These are phyloP conservation scores for Nasonia oneida DNA, from an alignment of 2,888 invertebrate species.

Conservation along the genomic window DNA sequence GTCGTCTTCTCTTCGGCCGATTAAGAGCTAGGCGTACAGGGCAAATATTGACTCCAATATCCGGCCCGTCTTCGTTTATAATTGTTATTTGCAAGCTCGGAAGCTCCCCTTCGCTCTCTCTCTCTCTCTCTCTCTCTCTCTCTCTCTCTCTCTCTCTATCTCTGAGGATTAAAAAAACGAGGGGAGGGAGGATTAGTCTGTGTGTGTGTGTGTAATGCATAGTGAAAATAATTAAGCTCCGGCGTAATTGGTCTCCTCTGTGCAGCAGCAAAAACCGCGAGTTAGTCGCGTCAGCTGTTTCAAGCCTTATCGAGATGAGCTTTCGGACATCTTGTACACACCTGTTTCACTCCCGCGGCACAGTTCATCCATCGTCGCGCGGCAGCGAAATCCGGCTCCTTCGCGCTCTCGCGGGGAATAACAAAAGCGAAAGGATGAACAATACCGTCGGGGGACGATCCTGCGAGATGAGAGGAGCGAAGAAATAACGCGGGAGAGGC, in stretches of 20 bases:
- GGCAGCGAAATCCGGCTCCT: conserved; percentile 1
- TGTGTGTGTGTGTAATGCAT: not conserved
- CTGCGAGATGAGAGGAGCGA: not conserved
- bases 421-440: conserved; percentile 57
- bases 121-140: too few species aligned
- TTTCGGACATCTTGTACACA: not conserved
- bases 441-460: conserved; percentile 30
- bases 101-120: too few species aligned
- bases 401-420: conserved; percentile 2
- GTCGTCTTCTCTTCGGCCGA: not conserved
- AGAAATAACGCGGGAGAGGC: not conserved
- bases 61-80: not conserved
- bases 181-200: not conserved
- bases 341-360: not conserved
- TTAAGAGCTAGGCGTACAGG: not conserved
- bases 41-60: conserved; percentile 5
- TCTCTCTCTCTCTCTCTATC: too few species aligned
- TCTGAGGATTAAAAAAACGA: not conserved
- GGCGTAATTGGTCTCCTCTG: not conserved
- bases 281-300: too few species aligned
- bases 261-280: too few species aligned
- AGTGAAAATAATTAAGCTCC: not conserved
- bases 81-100: not conserved
- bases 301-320: too few species aligned
- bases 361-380: not conserved